Conservation (phyloP, 2,888 invertebrate genomes). For the Vanessa cardui region DNA sequence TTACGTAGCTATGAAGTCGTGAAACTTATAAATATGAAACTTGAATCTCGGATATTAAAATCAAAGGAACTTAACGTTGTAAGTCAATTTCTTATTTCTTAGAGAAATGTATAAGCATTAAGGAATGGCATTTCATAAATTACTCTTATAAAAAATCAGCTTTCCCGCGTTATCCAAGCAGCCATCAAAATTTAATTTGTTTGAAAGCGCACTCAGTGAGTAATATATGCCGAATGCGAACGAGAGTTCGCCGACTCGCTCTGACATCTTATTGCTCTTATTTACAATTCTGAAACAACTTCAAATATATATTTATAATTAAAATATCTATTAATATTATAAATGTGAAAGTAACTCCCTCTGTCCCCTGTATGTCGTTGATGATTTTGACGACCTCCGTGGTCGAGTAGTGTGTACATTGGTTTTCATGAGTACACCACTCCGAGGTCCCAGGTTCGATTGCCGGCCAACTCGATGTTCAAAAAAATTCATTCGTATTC, state of each 20-base stretch:
- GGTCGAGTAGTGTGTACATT: too few relatives aligned
- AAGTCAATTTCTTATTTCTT: constrained; percentile 39
- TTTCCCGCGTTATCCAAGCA: constrained; percentile 61
- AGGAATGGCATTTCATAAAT: constrained; percentile 51
- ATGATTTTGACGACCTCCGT: too few relatives aligned
- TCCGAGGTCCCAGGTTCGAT: too few relatives aligned
- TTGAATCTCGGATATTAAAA: constrained; percentile 23
- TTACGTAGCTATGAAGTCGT: neutral
- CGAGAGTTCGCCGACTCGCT: constrained; percentile 35
- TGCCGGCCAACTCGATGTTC: too few relatives aligned
- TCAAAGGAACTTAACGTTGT: constrained; percentile 26
- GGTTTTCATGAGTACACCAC: too few relatives aligned
- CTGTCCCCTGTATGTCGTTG: too few relatives aligned
- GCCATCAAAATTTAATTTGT: constrained; percentile 77
- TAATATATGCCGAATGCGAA: constrained; percentile 68
- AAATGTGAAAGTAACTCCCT: too few relatives aligned
- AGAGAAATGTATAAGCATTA: constrained; percentile 39
- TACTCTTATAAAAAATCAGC: constrained; percentile 59
- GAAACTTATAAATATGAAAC: constrained; percentile 19
- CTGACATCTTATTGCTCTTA: constrained; percentile 20
- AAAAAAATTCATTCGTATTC: too few relatives aligned
- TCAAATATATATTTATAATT: constrained; percentile 12
- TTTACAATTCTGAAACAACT: constrained; percentile 22
- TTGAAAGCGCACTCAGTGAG: constrained; percentile 71
- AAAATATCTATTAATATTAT: too few relatives aligned